Percentiles rank a stretch among this genome's conserved stretches.
These are phyloP conservation scores for Lutraria rhynchaena DNA, from an alignment of 1,140 invertebrate species.

Conservation along the genomic window DNA sequence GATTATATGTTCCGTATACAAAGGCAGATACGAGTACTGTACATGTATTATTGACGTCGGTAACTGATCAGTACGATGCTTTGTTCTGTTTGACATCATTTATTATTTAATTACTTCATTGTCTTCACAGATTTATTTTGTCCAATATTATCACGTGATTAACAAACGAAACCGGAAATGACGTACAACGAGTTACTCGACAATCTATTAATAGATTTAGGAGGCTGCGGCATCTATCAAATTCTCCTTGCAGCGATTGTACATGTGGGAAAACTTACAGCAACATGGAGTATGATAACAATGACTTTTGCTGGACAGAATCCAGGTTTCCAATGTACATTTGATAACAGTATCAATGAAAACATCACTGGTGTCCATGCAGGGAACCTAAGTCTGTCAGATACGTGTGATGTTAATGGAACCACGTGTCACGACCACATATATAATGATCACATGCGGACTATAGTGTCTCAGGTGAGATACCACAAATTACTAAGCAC, in stretches of 20 bases:
- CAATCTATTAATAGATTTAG: conserved; percentile 5
- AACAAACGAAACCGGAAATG: no score
- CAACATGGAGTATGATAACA: conserved; percentile 42
- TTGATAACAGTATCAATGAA: background rate
- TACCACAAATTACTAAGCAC: no score
- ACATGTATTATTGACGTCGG: no score
- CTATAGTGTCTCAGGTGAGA: conserved; percentile 9
- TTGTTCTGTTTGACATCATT: no score
- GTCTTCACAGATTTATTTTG: no score
- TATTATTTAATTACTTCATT: no score
- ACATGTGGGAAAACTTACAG: conserved; percentile 7
- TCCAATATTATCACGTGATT: no score
- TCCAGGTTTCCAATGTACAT: conserved; percentile 16
- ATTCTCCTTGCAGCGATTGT: conserved; percentile 13
- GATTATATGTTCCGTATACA: no score
- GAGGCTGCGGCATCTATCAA: conserved; percentile 32
- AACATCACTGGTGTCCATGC: background rate
- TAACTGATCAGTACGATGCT: no score
- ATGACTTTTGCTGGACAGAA: conserved; percentile 40
- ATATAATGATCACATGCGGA: background rate
- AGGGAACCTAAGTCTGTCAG: background rate
- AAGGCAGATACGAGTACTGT: no score
- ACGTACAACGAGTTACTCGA: conserved; percentile 39
- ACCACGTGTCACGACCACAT: background rate
- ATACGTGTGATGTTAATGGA: conserved; percentile 3